Percentiles rank a stretch among this genome's conserved stretches.
Conservation (phyloP, 2,888 invertebrate species). For the Meteorus cinctellus region DNA sequence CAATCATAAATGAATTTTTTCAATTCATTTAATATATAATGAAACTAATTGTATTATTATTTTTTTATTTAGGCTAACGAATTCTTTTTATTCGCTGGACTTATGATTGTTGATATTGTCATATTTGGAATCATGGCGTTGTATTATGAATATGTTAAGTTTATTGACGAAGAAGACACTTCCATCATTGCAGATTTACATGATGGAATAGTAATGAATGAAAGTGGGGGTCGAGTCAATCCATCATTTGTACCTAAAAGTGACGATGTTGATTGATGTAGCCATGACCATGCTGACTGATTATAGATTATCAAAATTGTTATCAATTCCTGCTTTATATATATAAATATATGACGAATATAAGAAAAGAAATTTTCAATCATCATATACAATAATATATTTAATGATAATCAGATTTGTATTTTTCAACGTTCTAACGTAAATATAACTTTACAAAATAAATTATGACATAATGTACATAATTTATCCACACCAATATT, state of each 20-base stretch:
- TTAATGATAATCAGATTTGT: background rate
- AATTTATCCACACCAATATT: no score
- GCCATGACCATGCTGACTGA: background rate
- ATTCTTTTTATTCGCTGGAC: slow-evolving; percentile 88
- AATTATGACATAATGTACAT: background rate
- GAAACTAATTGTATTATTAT: slow-evolving; percentile 7
- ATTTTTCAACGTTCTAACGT: background rate
- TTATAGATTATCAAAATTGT: background rate
- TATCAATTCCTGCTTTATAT: background rate
- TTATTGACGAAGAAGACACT: slow-evolving; percentile 36
- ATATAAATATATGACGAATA: background rate
- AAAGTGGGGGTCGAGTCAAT: slow-evolving; percentile 41
- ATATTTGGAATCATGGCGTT: slow-evolving; percentile 87
- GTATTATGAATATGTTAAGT: slow-evolving; percentile 83
- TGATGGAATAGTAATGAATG: slow-evolving; percentile 45
- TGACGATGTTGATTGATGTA: slow-evolving; percentile 24
- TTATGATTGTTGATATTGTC: slow-evolving; percentile 89
- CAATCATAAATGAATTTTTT: background rate
- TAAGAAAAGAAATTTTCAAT: background rate
- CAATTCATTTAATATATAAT: slow-evolving; percentile 14
- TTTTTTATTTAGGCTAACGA: slow-evolving; percentile 81
- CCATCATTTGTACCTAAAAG: slow-evolving; percentile 31
- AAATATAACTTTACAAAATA: slow-evolving; percentile 1
- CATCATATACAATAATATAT: background rate
- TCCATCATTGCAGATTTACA: slow-evolving; percentile 7